phyloP scores from a whole-genome alignment of 2,888 invertebrate genomes.

The Acanthosepion esculentum region DNA sequence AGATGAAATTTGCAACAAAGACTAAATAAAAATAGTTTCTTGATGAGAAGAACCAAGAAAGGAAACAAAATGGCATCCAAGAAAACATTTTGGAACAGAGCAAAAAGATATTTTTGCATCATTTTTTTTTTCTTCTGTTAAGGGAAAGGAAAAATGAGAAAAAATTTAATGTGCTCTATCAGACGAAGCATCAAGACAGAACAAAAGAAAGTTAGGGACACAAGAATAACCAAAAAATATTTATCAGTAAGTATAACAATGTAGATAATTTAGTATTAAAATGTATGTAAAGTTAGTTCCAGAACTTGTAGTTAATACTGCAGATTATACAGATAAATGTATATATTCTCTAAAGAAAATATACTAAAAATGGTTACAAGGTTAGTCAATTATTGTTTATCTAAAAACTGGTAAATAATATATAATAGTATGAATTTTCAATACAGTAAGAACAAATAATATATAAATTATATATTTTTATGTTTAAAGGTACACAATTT shows the following conservation, averaged over 20 bases:
- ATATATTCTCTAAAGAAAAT: too few species aligned
- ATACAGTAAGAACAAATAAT: too few species aligned
- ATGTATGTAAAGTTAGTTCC: background rate
- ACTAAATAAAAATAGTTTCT: too few species aligned
- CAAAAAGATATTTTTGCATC: background rate
- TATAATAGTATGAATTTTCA: too few species aligned
- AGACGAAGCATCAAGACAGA: background rate
- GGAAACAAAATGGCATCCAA: background rate
- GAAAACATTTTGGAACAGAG: background rate
- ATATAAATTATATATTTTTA: too few species aligned
- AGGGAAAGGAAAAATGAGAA: background rate
- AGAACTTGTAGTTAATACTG: background rate
- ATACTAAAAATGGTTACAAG: too few species aligned
- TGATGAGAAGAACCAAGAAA: background rate
- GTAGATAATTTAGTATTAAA: background rate
- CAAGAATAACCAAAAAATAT: background rate
- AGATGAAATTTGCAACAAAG: too few species aligned
- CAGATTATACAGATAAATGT: background rate
- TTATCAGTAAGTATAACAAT: background rate
- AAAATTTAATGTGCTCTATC: slow-evolving; percentile 7
- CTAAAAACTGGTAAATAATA: too few species aligned
- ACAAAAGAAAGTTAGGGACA: background rate
- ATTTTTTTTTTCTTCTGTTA: background rate
- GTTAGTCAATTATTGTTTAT: too few species aligned
- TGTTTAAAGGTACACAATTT: too few species aligned